Evolutionary conservation across 1,140 invertebrate species (phyloP), one percentile per base, ranked within the genome.

Genomic region (Piezodorus guildinii): DNA sequence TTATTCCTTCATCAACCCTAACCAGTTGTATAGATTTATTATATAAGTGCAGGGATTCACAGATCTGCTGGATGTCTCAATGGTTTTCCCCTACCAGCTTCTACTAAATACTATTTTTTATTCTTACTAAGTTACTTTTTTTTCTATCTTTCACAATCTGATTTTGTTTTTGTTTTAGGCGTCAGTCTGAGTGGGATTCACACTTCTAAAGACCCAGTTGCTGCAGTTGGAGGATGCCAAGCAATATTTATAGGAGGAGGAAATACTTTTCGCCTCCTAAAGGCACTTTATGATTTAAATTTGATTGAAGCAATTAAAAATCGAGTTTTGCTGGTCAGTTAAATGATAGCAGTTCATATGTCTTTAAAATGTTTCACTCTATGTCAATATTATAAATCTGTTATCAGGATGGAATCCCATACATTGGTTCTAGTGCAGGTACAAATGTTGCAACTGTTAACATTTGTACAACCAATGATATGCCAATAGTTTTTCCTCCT

Each of bases 381-480:
- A 10, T 39, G 34, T 10, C 34, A 39, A 39, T 39, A 39, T 39
- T 39, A 1, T 39, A 39, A 39, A 39, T 39, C 34, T 39, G 25
- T 49, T 65, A 72, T 25, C 59, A 79, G 71, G 79, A 85, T 65
- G 83, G 83, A 17, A 70, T 88, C 21, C 80, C 86, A 25, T 92
- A 90, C 69, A 85, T 91, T 54, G 88, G 88, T 49, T 83, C 82
- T 63, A 89, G 86, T 79, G 89, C 89, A 62, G 88, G 89, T 56
- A 88, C 86, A 25, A 91, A 91, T 79, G 85, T 91, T 12, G 84
- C 87, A 17, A 90, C 88, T 17, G 74, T 77, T 62, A 86, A 81
- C 69, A 92, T 92, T 66, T 79, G 83, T 70, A 90, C 87, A 56
- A 91, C 87, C 63, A 91, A 90, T 79, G 88, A 90, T 74, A 91